Percentiles rank a stretch among this genome's conserved stretches.
phyloP scores from a whole-genome alignment of 2,113 vertebrate genomes.

The Plotosus lineatus region DNA sequence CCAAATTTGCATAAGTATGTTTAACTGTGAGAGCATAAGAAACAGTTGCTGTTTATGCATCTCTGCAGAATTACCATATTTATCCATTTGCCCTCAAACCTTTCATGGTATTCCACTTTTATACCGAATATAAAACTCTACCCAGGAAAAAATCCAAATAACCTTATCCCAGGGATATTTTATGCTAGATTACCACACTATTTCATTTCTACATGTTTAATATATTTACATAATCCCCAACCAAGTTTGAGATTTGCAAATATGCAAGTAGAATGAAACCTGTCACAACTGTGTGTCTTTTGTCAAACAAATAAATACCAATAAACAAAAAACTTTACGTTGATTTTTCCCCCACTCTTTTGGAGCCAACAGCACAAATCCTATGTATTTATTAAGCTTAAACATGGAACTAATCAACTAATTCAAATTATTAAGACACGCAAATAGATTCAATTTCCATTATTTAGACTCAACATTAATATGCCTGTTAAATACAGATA shows the following conservation, averaged over 20 bases:
- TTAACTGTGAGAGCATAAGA: neutral
- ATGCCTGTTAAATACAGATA: neutral
- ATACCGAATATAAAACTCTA: neutral
- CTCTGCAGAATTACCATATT: slow-evolving; percentile 2
- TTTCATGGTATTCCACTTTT: neutral
- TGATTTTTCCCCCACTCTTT: neutral
- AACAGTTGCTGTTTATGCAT: neutral
- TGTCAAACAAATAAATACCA: neutral
- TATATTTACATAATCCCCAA: neutral
- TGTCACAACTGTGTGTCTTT: neutral
- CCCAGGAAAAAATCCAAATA: neutral
- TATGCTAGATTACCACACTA: neutral
- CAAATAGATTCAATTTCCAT: neutral
- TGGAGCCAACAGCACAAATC: too few species aligned
- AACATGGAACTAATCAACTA: neutral
- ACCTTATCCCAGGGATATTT: neutral
- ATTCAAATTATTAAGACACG: neutral
- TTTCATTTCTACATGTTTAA: neutral
- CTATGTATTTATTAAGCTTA: neutral
- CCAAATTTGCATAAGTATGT: slow-evolving; percentile 13
- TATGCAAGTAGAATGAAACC: neutral
- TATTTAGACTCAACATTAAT: neutral
- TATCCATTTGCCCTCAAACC: neutral
- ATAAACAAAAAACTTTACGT: neutral
- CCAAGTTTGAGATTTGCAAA: slow-evolving; percentile 2